Conservation (phyloP, 2,113 vertebrate genomes). For the Nanger granti region DNA sequence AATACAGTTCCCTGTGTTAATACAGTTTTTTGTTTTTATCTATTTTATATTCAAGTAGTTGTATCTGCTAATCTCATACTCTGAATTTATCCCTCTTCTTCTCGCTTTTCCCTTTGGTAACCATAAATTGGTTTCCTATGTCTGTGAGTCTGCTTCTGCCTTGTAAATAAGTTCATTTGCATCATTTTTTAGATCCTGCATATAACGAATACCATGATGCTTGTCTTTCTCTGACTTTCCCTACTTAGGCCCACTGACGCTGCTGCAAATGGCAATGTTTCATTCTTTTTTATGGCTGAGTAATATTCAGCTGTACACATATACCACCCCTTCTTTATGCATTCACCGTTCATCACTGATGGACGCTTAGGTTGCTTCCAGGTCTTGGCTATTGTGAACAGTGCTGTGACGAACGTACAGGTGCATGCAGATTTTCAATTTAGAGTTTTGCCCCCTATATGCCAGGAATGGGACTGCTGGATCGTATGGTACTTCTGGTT, state of each 20-base stretch:
- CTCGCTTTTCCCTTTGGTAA: background rate
- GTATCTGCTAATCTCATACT: background rate
- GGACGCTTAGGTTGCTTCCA: background rate
- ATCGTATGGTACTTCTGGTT: background rate
- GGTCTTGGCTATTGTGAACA: background rate
- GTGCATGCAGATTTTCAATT: background rate
- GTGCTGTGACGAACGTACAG: fast-evolving
- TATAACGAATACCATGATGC: background rate
- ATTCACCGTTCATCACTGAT: background rate
- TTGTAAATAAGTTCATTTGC: background rate
- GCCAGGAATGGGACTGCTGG: background rate
- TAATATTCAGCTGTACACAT: background rate
- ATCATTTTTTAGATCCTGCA: background rate
- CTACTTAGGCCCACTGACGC: background rate
- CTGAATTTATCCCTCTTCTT: background rate
- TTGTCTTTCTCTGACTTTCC: background rate
- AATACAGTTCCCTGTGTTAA: background rate
- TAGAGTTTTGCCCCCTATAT: background rate
- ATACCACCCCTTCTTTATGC: background rate
- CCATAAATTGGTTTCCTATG: background rate
- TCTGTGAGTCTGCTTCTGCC: background rate
- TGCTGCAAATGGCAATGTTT: background rate
- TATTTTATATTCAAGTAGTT: background rate
- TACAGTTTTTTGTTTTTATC: background rate
- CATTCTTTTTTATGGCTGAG: background rate